Conservation (phyloP, 1,140 invertebrate species). For the Nasonia vitripennis region DNA sequence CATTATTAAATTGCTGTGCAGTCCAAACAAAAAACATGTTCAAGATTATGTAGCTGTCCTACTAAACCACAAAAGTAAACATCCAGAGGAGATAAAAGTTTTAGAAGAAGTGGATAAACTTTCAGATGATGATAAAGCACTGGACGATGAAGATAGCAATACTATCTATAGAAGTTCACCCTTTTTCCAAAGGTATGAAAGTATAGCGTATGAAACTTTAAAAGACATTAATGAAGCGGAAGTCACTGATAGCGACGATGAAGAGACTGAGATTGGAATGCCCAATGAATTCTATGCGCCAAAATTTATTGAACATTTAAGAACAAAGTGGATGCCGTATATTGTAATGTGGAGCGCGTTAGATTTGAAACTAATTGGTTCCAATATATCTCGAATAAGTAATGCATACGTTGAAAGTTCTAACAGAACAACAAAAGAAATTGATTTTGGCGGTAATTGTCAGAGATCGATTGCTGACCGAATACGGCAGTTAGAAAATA, state of each 20-base stretch:
- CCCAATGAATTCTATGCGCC: neutral
- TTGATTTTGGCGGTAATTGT: neutral
- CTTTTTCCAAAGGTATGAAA: neutral
- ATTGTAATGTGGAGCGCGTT: too few species aligned
- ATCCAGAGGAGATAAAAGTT: neutral
- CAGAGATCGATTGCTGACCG: neutral
- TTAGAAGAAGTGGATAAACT: too few species aligned
- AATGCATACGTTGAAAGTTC: slow-evolving; percentile 30
- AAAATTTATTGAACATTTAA: slow-evolving; percentile 11
- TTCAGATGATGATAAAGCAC: neutral
- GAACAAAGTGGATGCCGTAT: neutral
- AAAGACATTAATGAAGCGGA: neutral
- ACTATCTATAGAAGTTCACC: neutral
- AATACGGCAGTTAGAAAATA: slow-evolving; percentile 15
- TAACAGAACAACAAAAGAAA: slow-evolving; percentile 9
- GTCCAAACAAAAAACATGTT: neutral
- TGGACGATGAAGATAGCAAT: neutral
- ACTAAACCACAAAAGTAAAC: neutral
- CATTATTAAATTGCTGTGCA: neutral
- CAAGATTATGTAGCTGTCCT: neutral
- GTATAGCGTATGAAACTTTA: neutral
- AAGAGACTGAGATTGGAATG: neutral
- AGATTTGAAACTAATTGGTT: neutral
- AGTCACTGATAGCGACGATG: neutral
- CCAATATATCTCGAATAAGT: neutral